Conservation (phyloP, 37 sponge, comb jelly and placozoan species). For the Hormiphora californensis region DNA sequence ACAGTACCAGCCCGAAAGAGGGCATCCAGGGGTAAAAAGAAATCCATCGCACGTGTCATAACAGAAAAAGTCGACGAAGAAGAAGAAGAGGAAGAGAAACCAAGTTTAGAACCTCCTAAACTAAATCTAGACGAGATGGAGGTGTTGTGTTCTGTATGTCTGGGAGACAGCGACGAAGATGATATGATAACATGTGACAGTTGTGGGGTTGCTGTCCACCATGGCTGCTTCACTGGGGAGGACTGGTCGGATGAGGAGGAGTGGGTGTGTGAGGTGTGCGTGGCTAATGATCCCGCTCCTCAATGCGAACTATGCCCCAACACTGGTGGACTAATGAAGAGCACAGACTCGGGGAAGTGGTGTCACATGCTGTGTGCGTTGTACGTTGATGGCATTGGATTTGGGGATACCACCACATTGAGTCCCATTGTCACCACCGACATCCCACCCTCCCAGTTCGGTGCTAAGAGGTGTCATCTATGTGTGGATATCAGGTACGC, state of each 20-base stretch:
- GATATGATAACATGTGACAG: constrained; percentile 15
- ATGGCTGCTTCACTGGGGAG: not conserved
- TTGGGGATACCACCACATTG: not conserved
- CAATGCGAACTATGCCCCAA: constrained; percentile 46
- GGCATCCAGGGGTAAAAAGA: too few species aligned
- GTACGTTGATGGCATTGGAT: constrained; percentile 41
- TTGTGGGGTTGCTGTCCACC: constrained; percentile 34
- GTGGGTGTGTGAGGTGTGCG: constrained; percentile 42
- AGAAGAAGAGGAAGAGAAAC: constrained; percentile 11
- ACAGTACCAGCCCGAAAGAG: too few species aligned
- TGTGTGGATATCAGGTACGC: constrained; percentile 26
- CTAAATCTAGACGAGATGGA: not conserved
- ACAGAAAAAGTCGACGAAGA: not conserved
- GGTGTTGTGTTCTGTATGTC: constrained; percentile 25
- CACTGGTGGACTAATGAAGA: constrained; percentile 4
- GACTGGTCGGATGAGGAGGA: constrained; percentile 4
- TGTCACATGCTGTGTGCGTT: constrained; percentile 46
- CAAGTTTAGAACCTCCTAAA: not conserved
- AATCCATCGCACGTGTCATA: too few species aligned
- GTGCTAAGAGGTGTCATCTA: constrained; percentile 24
- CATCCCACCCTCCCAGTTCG: constrained; percentile 45
- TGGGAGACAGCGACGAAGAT: not conserved
- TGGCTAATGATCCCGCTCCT: not conserved
- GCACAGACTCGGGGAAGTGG: constrained; percentile 27
- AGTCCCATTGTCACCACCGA: constrained; percentile 25